Base-by-base conservation (phyloP, 2,797 vertebrate genomes). In the Apogon talboti region DNA sequence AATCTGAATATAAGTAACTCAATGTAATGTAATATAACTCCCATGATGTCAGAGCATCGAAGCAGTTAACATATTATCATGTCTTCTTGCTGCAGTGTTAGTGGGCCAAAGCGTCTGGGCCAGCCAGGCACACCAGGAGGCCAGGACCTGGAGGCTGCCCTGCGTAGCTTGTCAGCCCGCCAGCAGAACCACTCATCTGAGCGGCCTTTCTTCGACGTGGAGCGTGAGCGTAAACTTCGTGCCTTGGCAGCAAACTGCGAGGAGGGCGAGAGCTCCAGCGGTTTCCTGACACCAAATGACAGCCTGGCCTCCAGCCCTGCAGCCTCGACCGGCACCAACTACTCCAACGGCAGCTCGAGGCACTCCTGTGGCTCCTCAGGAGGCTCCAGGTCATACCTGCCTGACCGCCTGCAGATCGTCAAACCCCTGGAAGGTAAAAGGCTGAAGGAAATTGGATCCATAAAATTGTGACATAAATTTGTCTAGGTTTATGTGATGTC, bases 331-430 rank as follows among this genome's bases (percentile, higher is more conserved):
- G 93, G 93, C 14, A 96, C 96, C 80, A 95, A 90, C 87, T 93
- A 88, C 86, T 96, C 95, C 0, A 92, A 92, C 2, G 92, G 92
- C 51, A 94, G 91, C 79, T 96, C 95, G 0, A 92, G 91, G n/a
- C 90, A 92, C 82, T 95, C 94, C 0, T 91, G 90, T 0, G 90
- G 80, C 76, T 95, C 96, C 49, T 95, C 94, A 0, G 86, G 93
- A 1, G 80, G 94, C 45, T 95, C 95, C n/a, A 92, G 94, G 61
- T 90, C 92, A 11, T 91, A 92, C 86, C 91, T 96, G 68, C 95
- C 93, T 0, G 95, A 96, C 74, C 95, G 97, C 28, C 93, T 97
- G 81, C 95, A 96, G 92, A 95, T 96, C 0, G 81, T 98, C 70
- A 95, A 98, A 85, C 95, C 94, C 0, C 85, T 98, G 89, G 96